A percentile compares a stretch with the other conserved stretches of the same genome.
These are phyloP conservation scores for Gibbula magus DNA, from an alignment of 2,888 invertebrate genomes.

Conservation along the genomic window DNA sequence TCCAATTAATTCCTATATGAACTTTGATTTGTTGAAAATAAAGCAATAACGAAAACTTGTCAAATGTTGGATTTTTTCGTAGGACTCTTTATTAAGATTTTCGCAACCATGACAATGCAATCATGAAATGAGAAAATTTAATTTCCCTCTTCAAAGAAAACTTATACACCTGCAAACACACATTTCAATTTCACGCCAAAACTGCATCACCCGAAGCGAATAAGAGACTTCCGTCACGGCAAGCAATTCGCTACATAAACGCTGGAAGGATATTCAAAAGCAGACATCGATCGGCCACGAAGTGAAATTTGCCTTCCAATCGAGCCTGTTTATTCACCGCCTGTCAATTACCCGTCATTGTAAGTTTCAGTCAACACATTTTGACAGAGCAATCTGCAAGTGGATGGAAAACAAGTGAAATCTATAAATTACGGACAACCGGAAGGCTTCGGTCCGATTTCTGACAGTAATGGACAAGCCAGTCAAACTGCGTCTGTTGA, in stretches of 20 bases:
- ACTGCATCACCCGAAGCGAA: not conserved
- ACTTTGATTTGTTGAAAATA: too few relatives aligned
- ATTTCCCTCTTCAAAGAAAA: too few relatives aligned
- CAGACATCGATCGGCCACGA: not conserved
- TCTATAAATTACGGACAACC: conserved; percentile 17
- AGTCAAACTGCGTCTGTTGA: conserved; percentile 14
- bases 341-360: conserved; percentile 13
- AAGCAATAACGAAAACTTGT: too few relatives aligned
- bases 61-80: too few relatives aligned
- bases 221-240: not conserved
- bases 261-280: not conserved
- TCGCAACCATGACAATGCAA: too few relatives aligned
- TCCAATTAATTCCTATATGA: too few relatives aligned
- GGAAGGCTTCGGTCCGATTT: not conserved
- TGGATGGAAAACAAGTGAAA: conserved; percentile 18
- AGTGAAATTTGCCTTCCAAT: conserved; percentile 10
- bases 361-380: conserved; percentile 1
- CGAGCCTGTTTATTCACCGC: not conserved
- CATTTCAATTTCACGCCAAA: too few relatives aligned
- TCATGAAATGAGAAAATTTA: too few relatives aligned
- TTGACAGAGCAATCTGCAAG: conserved; percentile 16
- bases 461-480: conserved; percentile 14
- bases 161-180: too few relatives aligned
- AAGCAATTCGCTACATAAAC: not conserved
- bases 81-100: too few relatives aligned